Evolutionary conservation across 2,888 invertebrate genomes (phyloP).

Genomic region (Notocelia uddmanniana): DNA sequence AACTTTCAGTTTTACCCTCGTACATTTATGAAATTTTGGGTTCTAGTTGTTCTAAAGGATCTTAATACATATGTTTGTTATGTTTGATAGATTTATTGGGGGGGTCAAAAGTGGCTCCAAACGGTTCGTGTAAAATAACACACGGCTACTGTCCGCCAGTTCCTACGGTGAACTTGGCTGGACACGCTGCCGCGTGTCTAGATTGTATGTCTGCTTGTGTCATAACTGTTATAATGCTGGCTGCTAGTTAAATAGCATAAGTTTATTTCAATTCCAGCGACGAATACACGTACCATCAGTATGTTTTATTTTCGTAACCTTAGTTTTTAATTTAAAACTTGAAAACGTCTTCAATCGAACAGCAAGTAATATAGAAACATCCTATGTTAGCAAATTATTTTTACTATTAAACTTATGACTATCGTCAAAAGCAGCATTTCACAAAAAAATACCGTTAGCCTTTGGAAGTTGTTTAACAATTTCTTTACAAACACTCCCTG

Average conservation of each 20-base stretch:
- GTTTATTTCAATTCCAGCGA: background rate
- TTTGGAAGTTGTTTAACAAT: constrained; percentile 6
- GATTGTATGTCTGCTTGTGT: constrained; percentile 3
- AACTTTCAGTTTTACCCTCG: too few species aligned
- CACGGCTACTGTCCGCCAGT: too few species aligned
- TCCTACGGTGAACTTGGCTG: too few species aligned
- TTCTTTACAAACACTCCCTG: background rate
- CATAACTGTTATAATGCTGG: background rate
- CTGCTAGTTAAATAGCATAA: background rate
- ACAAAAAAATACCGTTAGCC: background rate
- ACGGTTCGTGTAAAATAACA: too few species aligned
- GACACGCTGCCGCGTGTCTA: too few species aligned
- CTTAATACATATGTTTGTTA: too few species aligned
- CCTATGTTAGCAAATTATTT: background rate
- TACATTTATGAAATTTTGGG: too few species aligned
- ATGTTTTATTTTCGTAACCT: background rate
- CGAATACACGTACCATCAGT: too few species aligned
- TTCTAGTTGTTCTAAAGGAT: too few species aligned
- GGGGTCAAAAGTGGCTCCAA: too few species aligned
- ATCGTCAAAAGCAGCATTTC: background rate
- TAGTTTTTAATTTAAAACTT: too few species aligned
- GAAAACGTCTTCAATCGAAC: background rate
- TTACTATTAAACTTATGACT: background rate
- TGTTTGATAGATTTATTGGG: too few species aligned
- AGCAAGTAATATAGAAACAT: background rate